Percentiles rank a stretch among this genome's conserved stretches.
phyloP scores from a whole-genome alignment of 2,113 vertebrate genomes.

The Corythoichthys haematopterus region DNA sequence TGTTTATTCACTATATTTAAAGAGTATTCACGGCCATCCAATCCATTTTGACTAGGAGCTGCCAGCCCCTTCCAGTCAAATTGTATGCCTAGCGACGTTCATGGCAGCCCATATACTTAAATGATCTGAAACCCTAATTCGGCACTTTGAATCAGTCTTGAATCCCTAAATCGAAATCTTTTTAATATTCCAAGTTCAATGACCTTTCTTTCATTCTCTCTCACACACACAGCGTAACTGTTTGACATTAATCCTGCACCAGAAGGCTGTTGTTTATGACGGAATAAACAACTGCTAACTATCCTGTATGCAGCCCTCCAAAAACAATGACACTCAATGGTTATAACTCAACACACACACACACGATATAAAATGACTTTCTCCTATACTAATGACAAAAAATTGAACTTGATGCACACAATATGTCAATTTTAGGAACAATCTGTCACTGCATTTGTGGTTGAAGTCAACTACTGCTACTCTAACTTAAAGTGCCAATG shows the following conservation, averaged over 20 bases:
- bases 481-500: not conserved
- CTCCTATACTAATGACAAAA: not conserved
- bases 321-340: conserved; percentile 64
- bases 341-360: conserved; percentile 41
- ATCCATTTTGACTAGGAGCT: no score
- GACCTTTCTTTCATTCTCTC: not conserved
- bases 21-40: not conserved
- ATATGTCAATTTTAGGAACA: not conserved
- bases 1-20: not conserved
- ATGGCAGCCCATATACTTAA: no score
- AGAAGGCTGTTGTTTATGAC: conserved; percentile 70
- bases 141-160: not conserved
- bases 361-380: conserved; percentile 15
- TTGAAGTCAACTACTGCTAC: not conserved
- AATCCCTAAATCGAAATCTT: not conserved
- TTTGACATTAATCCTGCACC: conserved; percentile 61
- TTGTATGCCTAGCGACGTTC: no score
- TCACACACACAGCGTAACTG: conserved; percentile 27
- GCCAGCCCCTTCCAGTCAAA: no score
- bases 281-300: conserved; percentile 71
- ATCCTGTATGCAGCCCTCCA: conserved; percentile 66
- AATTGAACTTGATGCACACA: not conserved
- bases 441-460: not conserved
- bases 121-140: not conserved
- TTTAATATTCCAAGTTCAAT: not conserved